phyloP scores from a whole-genome alignment of 2,797 vertebrate species.

The Labroides dimidiatus region DNA sequence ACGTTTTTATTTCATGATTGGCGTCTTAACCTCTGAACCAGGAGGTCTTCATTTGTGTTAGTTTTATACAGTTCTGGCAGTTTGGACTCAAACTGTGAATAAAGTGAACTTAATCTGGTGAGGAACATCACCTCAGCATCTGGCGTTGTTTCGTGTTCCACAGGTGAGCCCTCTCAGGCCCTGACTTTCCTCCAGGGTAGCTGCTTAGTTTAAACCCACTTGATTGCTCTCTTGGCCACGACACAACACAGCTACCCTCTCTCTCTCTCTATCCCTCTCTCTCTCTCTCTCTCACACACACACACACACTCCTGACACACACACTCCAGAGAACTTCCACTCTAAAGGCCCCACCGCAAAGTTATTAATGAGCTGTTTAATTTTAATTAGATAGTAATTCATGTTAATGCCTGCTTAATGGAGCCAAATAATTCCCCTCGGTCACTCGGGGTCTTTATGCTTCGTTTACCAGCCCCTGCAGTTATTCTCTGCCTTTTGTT shows the following conservation, averaged over 20 bases:
- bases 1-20: neutral
- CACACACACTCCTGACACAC: slow-evolving; percentile 46
- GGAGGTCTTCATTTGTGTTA: slow-evolving; percentile 13
- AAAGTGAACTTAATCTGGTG: slow-evolving; percentile 59
- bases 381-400: slow-evolving; percentile 89
- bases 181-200: slow-evolving; percentile 62
- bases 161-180: slow-evolving; percentile 68
- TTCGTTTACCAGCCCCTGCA: slow-evolving; percentile 82
- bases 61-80: neutral
- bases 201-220: slow-evolving; percentile 74
- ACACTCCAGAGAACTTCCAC: slow-evolving; percentile 79
- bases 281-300: slow-evolving; percentile 25
- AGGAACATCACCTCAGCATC: slow-evolving; percentile 40
- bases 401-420: slow-evolving; percentile 88
- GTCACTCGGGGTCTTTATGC: slow-evolving; percentile 82
- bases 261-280: slow-evolving; percentile 29
- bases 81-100: slow-evolving; percentile 31
- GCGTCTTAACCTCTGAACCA: slow-evolving; percentile 3
- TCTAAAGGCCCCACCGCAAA: slow-evolving; percentile 80
- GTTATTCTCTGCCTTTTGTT: slow-evolving; percentile 82
- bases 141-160: slow-evolving; percentile 44
- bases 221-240: slow-evolving; percentile 74
- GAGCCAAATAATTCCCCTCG: slow-evolving; percentile 85
- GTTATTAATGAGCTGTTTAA: slow-evolving; percentile 88
- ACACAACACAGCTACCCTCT: slow-evolving; percentile 64